Base-by-base conservation (phyloP, 2,797 vertebrate genomes). In the Melanogrammus aeglefinus region DNA sequence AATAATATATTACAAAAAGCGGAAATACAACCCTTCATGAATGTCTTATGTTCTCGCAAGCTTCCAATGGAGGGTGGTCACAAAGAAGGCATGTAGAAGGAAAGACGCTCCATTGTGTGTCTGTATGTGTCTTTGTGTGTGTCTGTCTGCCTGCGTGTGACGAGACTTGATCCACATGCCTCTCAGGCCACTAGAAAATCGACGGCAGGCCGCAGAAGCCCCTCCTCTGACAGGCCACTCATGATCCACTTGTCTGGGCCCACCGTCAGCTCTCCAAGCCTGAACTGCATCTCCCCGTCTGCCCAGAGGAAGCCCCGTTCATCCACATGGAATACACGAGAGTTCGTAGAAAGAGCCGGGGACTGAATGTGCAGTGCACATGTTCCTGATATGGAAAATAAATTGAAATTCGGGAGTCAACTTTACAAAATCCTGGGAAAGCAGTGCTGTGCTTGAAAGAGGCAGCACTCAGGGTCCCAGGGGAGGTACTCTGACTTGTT, bases 221-320 rank as follows among this genome's bases (percentile, higher is more conserved):
- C 21, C 5, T 73, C 78, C 72, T 29, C 80, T 73, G 86, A 87
- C 79, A 80, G 74, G 80, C 21, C 8, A 70, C 76, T 84, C 86
- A 91, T 83, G 87, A 86, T 82, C 81, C 75, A 82, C 10, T 76
- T 82, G 88, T 86, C 84, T 36, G 70, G 79, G 79, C 78, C 79
- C 81, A 75, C 73, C 76, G 74, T 87, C 84, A 77, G 74, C 72
- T 89, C 90, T 90, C 83, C 87, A 88, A 86, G 86, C 77, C 80
- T 82, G 18, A 21, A 71, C 80, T 80, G 72, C 78, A 79, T 88
- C 86, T 87, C 81, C 81, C 71, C 82, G 83, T 77, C 63, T 77
- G 79, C 71, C 81, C 82, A 1, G 41, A 85, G 78, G 80, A 88
- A 84, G 86, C 6, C 6, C 70, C 14, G 76, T 75, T 78, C 77